Evolutionary conservation across 1,140 invertebrate species (phyloP).

Genomic region (Drosophila varians): DNA sequence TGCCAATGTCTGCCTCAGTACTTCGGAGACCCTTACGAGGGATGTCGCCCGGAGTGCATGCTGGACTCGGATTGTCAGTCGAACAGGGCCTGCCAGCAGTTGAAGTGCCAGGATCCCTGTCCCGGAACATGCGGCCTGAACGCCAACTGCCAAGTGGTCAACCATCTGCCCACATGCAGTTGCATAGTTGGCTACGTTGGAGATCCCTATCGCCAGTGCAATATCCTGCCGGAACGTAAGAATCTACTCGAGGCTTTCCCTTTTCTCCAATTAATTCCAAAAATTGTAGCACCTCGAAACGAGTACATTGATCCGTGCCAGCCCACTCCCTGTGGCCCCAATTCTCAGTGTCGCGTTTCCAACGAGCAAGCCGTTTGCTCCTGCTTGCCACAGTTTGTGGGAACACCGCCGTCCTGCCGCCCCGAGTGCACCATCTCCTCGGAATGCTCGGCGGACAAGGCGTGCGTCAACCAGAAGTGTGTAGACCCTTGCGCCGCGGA

Average conservation of each 20-base stretch:
- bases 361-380: constrained; percentile 87
- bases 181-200: constrained; percentile 88
- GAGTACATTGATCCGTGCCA: constrained; percentile 85
- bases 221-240: constrained; percentile 77
- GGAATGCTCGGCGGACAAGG: constrained; percentile 87
- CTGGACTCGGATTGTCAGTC: constrained; percentile 88
- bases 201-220: constrained; percentile 87
- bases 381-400: constrained; percentile 86
- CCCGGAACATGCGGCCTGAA: constrained; percentile 89
- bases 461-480: constrained; percentile 89
- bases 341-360: constrained; percentile 86
- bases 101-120: constrained; percentile 90
- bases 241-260: not conserved
- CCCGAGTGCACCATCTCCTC: constrained; percentile 88
- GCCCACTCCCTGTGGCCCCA: constrained; percentile 88
- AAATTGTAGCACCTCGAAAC: constrained; percentile 76
- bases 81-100: constrained; percentile 88
- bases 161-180: constrained; percentile 89
- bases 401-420: constrained; percentile 87
- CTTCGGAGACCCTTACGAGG: constrained; percentile 91
- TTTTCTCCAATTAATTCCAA: constrained; percentile 20
- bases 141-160: constrained; percentile 89
- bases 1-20: constrained; percentile 90
- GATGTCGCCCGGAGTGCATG: constrained; percentile 88
- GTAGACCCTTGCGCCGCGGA: constrained; percentile 87